phyloP scores from a whole-genome alignment of 2,113 vertebrate genomes.

The Xenopus laevis region DNA sequence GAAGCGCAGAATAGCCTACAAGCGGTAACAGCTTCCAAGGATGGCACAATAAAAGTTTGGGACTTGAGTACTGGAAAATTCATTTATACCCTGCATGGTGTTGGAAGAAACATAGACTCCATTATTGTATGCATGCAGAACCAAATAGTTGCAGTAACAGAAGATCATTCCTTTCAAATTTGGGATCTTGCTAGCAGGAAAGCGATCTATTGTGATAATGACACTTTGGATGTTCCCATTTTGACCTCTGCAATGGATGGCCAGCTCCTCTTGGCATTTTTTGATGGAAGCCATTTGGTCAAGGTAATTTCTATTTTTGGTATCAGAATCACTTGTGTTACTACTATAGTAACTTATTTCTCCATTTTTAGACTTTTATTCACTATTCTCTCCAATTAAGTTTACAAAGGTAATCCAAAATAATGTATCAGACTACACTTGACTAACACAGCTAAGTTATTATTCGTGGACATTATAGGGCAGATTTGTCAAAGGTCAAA shows the following conservation, averaged over 20 bases:
- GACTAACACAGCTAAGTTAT: too few species aligned
- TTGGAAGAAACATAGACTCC: slow-evolving; percentile 49
- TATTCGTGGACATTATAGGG: too few species aligned
- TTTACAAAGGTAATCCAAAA: too few species aligned
- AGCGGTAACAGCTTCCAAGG: slow-evolving; percentile 53
- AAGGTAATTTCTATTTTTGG: slow-evolving; percentile 43
- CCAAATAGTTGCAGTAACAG: slow-evolving; percentile 56
- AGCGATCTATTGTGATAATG: slow-evolving; percentile 52
- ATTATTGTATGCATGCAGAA: slow-evolving; percentile 58
- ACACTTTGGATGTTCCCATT: slow-evolving; percentile 53
- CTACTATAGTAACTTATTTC: too few species aligned
- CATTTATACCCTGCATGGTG: slow-evolving; percentile 48
- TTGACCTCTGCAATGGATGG: slow-evolving; percentile 57
- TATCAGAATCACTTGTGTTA: too few species aligned
- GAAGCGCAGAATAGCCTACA: slow-evolving; percentile 45
- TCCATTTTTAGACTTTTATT: too few species aligned
- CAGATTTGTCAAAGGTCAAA: too few species aligned
- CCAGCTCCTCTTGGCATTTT: slow-evolving; percentile 55
- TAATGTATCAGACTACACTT: too few species aligned
- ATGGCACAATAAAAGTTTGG: slow-evolving; percentile 63
- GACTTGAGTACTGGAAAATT: slow-evolving; percentile 52
- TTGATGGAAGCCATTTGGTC: slow-evolving; percentile 55
- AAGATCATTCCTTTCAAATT: slow-evolving; percentile 57
- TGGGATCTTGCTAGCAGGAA: slow-evolving; percentile 57
- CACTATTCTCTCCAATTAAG: too few species aligned